These are phyloP conservation scores for Notospermus geniculatus DNA, from an alignment of 1,140 invertebrate genomes.

Conservation along the genomic window DNA sequence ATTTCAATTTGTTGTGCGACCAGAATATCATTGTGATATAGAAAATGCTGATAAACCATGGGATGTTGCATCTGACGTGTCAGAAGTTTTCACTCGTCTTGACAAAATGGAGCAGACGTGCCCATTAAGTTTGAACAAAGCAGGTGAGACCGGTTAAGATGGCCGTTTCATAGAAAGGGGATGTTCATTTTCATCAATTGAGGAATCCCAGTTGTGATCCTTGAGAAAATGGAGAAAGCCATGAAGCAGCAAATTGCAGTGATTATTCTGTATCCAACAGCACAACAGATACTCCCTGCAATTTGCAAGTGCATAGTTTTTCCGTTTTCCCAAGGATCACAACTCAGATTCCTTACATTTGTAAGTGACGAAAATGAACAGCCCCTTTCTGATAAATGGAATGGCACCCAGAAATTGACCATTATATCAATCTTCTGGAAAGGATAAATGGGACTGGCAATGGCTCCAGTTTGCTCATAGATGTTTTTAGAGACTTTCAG, in stretches of 20 bases:
- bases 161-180: neutral
- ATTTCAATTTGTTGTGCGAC: constrained; percentile 35
- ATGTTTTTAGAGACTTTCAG: neutral
- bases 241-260: too few relatives aligned
- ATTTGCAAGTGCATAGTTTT: too few relatives aligned
- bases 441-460: neutral
- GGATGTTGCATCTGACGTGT: constrained; percentile 39
- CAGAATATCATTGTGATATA: constrained; percentile 30
- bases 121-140: constrained; percentile 34
- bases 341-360: too few relatives aligned
- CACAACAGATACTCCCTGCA: too few relatives aligned
- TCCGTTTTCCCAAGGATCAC: too few relatives aligned
- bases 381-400: neutral
- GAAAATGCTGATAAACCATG: constrained; percentile 28
- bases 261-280: too few relatives aligned
- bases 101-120: constrained; percentile 37
- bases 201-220: too few relatives aligned
- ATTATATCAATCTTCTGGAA: neutral
- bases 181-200: too few relatives aligned
- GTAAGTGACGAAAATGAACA: too few relatives aligned
- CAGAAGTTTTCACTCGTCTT: constrained; percentile 36
- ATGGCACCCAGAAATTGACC: neutral
- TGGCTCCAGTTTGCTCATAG: neutral
- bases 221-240: too few relatives aligned
- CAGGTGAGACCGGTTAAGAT: constrained; percentile 27